Percentiles rank a stretch among this genome's conserved stretches.
These are phyloP conservation scores for Variabilichromis moorii DNA, from an alignment of 2,113 vertebrate species.

Conservation along the genomic window DNA sequence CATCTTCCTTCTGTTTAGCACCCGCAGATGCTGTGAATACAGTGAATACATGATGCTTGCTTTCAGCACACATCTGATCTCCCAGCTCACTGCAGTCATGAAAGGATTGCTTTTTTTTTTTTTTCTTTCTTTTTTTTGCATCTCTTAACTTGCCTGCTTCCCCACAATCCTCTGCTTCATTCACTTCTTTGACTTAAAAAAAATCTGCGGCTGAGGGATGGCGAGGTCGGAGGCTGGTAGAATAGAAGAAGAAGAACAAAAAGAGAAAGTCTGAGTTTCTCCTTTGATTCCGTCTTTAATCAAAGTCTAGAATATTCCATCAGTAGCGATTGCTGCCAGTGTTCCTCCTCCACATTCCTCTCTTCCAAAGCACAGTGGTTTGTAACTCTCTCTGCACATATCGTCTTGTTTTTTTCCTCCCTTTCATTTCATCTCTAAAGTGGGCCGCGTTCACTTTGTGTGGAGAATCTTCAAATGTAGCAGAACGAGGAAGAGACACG, in stretches of 20 bases:
- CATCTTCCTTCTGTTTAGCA: background rate
- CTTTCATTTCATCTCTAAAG: conserved; percentile 7
- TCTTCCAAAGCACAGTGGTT: conserved; percentile 5
- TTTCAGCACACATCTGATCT: background rate
- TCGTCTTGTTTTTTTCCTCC: background rate
- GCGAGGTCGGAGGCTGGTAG: background rate
- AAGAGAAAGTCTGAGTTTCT: background rate
- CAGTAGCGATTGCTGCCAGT: conserved; percentile 3
- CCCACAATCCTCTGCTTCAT: background rate
- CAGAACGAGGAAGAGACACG: background rate
- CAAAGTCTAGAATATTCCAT: conserved; percentile 39
- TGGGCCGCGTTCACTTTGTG: background rate
- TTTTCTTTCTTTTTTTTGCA: background rate
- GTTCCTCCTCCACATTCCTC: conserved; percentile 25
- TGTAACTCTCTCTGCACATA: conserved; percentile 6
- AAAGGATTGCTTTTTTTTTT: background rate
- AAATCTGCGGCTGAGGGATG: background rate
- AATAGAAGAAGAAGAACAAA: background rate
- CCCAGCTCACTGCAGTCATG: background rate
- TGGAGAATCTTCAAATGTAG: background rate
- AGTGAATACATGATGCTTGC: conserved; percentile 1
- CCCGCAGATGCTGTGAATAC: conserved; percentile 6
- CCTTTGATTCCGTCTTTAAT: conserved; percentile 36
- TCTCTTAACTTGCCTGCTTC: background rate
- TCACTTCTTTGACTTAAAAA: background rate